These are phyloP conservation scores for Piscicola geometra DNA, from an alignment of 2,888 invertebrate species.

Conservation along the genomic window DNA sequence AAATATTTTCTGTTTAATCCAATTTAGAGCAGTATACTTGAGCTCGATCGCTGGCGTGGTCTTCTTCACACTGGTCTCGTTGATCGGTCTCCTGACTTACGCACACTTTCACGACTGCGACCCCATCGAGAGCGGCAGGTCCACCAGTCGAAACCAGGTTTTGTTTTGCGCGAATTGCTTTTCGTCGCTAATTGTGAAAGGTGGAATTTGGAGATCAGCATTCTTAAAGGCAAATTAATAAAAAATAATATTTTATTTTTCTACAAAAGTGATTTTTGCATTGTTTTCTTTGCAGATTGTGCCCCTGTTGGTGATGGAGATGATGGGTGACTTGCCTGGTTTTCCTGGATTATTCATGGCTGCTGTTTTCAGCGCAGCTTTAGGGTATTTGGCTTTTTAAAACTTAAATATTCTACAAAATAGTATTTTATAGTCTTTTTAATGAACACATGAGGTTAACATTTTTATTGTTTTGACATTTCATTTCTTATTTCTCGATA, in stretches of 20 bases:
- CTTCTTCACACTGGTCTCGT: constrained; percentile 37
- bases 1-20: background rate
- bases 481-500: no score
- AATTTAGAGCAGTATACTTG: constrained; percentile 38
- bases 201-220: background rate
- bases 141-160: constrained; percentile 42
- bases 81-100: constrained; percentile 45
- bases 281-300: constrained; percentile 33
- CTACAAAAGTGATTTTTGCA: background rate
- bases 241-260: no score
- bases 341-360: constrained; percentile 50
- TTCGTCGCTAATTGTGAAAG: background rate
- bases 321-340: constrained; percentile 47
- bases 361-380: constrained; percentile 48
- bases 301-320: constrained; percentile 48
- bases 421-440: no score
- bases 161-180: background rate
- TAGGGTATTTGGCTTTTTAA: constrained; percentile 40
- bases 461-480: background rate
- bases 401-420: background rate
- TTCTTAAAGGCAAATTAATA: background rate
- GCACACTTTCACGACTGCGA: constrained; percentile 43
- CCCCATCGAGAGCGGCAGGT: constrained; percentile 36
- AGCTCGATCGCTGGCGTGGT: constrained; percentile 14
- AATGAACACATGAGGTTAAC: background rate